Percentiles rank a stretch among this genome's conserved stretches.
phyloP scores from a whole-genome alignment of 2,888 invertebrate genomes.

The Caenorhabditis zanzibari region DNA sequence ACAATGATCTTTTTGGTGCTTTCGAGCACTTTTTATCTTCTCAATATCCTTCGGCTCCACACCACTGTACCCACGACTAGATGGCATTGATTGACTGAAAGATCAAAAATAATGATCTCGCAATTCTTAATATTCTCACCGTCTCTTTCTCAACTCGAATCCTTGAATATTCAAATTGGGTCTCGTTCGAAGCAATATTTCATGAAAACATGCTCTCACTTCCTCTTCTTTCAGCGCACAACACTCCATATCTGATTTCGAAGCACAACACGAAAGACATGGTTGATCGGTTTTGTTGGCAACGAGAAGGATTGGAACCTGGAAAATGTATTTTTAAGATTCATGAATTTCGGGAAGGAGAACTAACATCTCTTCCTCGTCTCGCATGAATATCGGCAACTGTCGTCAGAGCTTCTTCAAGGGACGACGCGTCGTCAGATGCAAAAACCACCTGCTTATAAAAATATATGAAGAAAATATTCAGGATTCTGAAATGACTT shows the following conservation, averaged over 20 bases:
- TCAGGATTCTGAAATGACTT: neutral
- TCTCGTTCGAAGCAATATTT: slow-evolving; percentile 44
- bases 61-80: slow-evolving; percentile 65
- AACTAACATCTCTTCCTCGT: slow-evolving; percentile 70
- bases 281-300: slow-evolving; percentile 75
- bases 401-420: slow-evolving; percentile 77
- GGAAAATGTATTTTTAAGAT: slow-evolving; percentile 19
- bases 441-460: slow-evolving; percentile 77
- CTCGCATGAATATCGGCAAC: slow-evolving; percentile 72
- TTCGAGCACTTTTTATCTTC: slow-evolving; percentile 49
- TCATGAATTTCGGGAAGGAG: neutral
- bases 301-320: slow-evolving; percentile 78
- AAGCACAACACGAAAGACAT: slow-evolving; percentile 45
- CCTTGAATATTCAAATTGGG: slow-evolving; percentile 60
- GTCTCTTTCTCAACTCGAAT: slow-evolving; percentile 51
- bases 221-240: slow-evolving; percentile 70
- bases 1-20: slow-evolving; percentile 62
- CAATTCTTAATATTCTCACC: slow-evolving; percentile 30
- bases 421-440: slow-evolving; percentile 74
- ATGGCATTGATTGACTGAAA: slow-evolving; percentile 73
- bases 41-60: slow-evolving; percentile 66
- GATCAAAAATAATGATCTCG: neutral
- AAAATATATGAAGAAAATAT: neutral
- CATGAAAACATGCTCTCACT: slow-evolving; percentile 66
- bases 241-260: slow-evolving; percentile 61